These are phyloP conservation scores for Myathropa florea DNA, from an alignment of 2,888 invertebrate genomes.

Conservation along the genomic window DNA sequence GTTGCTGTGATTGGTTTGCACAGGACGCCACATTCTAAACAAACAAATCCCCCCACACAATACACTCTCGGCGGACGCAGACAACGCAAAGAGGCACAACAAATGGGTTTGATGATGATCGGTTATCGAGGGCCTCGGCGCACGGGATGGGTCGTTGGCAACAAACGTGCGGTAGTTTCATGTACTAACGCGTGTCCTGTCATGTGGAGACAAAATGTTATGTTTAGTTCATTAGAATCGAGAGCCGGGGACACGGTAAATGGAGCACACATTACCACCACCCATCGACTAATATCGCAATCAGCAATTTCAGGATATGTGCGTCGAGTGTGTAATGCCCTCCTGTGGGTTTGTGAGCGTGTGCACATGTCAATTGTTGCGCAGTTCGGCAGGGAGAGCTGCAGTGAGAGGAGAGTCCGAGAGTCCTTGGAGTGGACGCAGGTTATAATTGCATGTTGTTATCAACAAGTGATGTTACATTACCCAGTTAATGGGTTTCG, in stretches of 20 bases:
- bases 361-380: neutral
- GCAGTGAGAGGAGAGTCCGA: neutral
- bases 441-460: conserved; percentile 36
- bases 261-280: conserved; percentile 21
- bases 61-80: too few relatives aligned
- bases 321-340: neutral
- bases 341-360: neutral
- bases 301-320: conserved; percentile 24
- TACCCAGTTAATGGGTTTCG: conserved; percentile 38
- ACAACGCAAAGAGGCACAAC: neutral
- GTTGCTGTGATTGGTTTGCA: neutral
- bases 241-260: neutral
- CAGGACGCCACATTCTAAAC: neutral
- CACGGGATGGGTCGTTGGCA: neutral
- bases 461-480: conserved; percentile 50
- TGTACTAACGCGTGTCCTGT: conserved; percentile 21
- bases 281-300: conserved; percentile 29
- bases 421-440: conserved; percentile 9
- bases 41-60: neutral
- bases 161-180: neutral
- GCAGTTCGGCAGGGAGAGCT: neutral
- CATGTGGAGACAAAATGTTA: conserved; percentile 19
- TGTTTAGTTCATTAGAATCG: conserved; percentile 33
- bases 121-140: neutral
- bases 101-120: neutral